phyloP scores from a whole-genome alignment of 1,140 invertebrate species.

The Atta colombica region DNA sequence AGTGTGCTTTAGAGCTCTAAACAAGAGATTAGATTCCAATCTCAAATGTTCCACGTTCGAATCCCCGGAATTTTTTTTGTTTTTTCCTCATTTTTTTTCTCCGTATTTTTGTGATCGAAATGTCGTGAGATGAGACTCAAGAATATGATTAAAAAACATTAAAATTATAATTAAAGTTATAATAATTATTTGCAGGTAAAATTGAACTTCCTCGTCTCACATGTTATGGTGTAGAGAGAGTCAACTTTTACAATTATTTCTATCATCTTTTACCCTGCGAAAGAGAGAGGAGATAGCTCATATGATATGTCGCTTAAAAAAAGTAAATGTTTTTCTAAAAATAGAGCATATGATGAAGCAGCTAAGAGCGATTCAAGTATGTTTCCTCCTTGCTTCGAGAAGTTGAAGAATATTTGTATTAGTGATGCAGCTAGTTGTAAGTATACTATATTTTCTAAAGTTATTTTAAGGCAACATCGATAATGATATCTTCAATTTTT shows the following conservation, averaged over 20 bases:
- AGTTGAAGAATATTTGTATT: slow-evolving; percentile 39
- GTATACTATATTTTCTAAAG: slow-evolving; percentile 19
- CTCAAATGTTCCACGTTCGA: slow-evolving; percentile 2
- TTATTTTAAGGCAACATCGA: background rate
- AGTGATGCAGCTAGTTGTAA: slow-evolving; percentile 43
- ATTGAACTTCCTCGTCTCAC: slow-evolving; percentile 33
- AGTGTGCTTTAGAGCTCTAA: background rate
- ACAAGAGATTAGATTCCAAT: background rate
- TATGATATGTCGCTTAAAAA: background rate
- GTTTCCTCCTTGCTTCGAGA: slow-evolving; percentile 15
- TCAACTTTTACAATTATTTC: background rate
- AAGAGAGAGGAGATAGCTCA: background rate
- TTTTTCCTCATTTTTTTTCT: background rate
- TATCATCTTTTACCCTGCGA: background rate
- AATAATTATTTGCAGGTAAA: background rate
- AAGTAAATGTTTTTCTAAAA: background rate
- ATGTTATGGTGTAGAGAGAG: background rate
- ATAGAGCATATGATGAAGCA: background rate
- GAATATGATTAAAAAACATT: background rate
- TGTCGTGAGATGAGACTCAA: background rate
- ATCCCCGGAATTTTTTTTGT: background rate
- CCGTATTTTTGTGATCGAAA: background rate
- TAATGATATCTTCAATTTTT: background rate
- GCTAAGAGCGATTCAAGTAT: background rate
- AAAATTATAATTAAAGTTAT: slow-evolving; percentile 33